These are phyloP conservation scores for Thymelicus sylvestris DNA, from an alignment of 2,888 invertebrate species.

Conservation along the genomic window DNA sequence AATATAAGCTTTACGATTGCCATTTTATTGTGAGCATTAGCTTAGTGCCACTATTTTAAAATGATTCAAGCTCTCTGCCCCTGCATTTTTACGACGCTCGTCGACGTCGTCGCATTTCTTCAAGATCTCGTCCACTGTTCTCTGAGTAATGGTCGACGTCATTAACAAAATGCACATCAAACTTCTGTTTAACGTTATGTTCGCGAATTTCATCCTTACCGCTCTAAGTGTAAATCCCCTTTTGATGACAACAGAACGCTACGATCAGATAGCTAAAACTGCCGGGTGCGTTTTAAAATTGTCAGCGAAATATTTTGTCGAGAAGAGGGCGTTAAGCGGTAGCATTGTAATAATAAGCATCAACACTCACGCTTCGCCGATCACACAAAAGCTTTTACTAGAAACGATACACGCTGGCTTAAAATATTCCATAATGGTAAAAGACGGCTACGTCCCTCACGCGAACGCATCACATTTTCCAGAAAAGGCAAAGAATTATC, in stretches of 20 bases:
- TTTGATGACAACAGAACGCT: conserved; percentile 67
- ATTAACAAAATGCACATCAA: conserved; percentile 38
- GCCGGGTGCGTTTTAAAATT: conserved; percentile 81
- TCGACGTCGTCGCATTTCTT: conserved; percentile 32
- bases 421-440: conserved; percentile 81
- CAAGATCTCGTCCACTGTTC: conserved; percentile 32
- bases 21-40: conserved; percentile 21
- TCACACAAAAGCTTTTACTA: conserved; percentile 70
- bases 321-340: conserved; percentile 78
- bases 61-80: conserved; percentile 28
- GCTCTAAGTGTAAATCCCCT: conserved; percentile 62
- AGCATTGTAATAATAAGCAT: conserved; percentile 81
- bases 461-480: conserved; percentile 82
- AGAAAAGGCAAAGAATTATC: conserved; percentile 83
- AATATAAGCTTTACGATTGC: conserved; percentile 1
- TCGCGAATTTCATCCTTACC: conserved; percentile 48
- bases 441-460: conserved; percentile 77
- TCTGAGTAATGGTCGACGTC: conserved; percentile 29
- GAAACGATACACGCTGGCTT: conserved; percentile 74
- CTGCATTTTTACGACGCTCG: conserved; percentile 34
- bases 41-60: conserved; percentile 18
- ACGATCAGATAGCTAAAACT: conserved; percentile 69
- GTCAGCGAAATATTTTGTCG: conserved; percentile 81
- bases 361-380: conserved; percentile 70
- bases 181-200: conserved; percentile 24